These are phyloP conservation scores for Hypotaenidia okinawae DNA, from an alignment of 2,797 vertebrate genomes.

Conservation along the genomic window DNA sequence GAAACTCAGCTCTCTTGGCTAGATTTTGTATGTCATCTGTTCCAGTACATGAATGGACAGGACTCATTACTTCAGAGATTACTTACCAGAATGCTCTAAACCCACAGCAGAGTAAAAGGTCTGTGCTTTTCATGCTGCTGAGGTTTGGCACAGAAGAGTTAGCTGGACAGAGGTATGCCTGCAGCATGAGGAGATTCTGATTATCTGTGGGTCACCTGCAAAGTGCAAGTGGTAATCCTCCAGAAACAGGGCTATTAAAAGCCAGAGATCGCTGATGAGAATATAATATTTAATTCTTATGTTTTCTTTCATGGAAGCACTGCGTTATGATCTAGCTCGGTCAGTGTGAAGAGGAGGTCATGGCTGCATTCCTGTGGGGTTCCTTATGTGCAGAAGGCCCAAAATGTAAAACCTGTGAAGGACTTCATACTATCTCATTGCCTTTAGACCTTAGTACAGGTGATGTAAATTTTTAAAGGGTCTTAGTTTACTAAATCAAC, in stretches of 20 bases:
- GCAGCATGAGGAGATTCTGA: rapidly evolving
- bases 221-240: background rate
- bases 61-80: background rate
- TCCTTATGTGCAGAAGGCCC: rapidly evolving
- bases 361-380: background rate
- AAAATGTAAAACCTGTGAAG: background rate
- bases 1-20: background rate
- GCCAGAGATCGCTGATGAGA: background rate
- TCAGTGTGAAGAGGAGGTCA: background rate
- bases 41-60: background rate
- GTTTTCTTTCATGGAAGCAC: background rate
- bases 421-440: background rate
- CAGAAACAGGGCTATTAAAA: background rate
- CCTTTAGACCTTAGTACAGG: background rate
- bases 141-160: background rate
- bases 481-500: background rate
- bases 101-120: background rate
- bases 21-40: background rate
- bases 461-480: background rate
- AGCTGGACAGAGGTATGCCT: background rate
- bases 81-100: background rate
- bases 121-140: background rate
- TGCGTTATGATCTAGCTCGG: background rate
- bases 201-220: background rate
- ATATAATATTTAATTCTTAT: background rate